Percentiles rank a stretch among this genome's conserved stretches.
phyloP scores from a whole-genome alignment of 2,113 vertebrate species.

The Choloepus hoffmanni region DNA sequence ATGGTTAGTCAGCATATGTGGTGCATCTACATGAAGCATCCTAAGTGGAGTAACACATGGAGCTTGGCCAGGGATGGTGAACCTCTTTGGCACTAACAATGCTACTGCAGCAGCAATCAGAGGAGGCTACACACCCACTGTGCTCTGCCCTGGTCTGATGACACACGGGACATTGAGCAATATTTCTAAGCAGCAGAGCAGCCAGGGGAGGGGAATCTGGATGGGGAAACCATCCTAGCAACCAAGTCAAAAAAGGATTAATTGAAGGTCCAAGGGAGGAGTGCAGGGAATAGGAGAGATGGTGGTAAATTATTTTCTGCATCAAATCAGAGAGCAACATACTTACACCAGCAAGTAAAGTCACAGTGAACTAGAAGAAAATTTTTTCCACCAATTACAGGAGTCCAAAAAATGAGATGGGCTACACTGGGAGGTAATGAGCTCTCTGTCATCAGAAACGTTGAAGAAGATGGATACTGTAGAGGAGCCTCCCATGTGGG shows the following conservation, averaged over 20 bases:
- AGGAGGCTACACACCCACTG: not conserved
- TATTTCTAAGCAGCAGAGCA: conserved; percentile 21
- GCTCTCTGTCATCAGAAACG: not conserved
- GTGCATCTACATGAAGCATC: not conserved
- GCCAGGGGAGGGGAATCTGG: not conserved
- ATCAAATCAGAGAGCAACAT: conserved; percentile 17
- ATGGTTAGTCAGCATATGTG: not conserved
- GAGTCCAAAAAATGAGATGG: not conserved
- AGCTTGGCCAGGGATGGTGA: not conserved
- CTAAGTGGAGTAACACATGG: not conserved
- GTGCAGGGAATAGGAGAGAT: not conserved
- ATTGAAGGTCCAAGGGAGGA: conserved; percentile 13
- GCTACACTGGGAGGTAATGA: not conserved
- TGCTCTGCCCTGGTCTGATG: not conserved
- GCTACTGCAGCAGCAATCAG: not conserved
- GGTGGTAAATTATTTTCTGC: conserved; percentile 8
- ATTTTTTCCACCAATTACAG: not conserved
- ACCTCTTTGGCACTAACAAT: conserved; percentile 11
- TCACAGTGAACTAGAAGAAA: not conserved
- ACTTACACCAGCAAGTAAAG: not conserved
- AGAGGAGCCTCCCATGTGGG: not conserved
- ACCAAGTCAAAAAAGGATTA: not conserved
- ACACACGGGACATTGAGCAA: not conserved
- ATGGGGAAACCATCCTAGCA: not conserved
- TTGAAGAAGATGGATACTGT: not conserved